A percentile compares a stretch with the other conserved stretches of the same genome.
Conservation (phyloP, 2,797 vertebrate genomes). For the Galagoides demidoff region DNA sequence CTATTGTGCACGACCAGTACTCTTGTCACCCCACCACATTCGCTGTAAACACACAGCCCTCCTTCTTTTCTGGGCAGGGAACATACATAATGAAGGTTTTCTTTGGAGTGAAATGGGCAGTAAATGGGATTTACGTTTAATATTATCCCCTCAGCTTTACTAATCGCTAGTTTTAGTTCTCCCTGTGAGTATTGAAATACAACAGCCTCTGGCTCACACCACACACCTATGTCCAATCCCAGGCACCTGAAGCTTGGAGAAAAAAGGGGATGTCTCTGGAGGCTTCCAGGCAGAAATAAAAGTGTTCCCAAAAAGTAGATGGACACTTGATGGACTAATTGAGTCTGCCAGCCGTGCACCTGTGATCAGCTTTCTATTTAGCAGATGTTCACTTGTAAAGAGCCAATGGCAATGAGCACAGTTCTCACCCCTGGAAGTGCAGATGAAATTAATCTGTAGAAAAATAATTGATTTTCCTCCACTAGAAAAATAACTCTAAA, state of each 20-base stretch:
- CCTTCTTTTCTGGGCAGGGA: slow-evolving; percentile 29
- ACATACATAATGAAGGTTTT: slow-evolving; percentile 31
- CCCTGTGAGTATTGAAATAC: slow-evolving; percentile 52
- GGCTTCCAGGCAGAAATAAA: slow-evolving; percentile 6
- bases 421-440: not conserved
- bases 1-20: not conserved
- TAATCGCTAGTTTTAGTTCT: slow-evolving; percentile 55
- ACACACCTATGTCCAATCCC: slow-evolving; percentile 41
- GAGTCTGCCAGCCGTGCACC: not conserved
- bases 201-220: slow-evolving; percentile 17
- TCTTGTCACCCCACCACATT: not conserved
- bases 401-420: not conserved
- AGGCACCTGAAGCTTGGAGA: slow-evolving; percentile 18
- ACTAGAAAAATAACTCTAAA: not conserved
- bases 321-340: not conserved
- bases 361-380: slow-evolving; percentile 1
- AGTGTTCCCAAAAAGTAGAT: not conserved
- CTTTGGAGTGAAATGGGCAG: slow-evolving; percentile 26
- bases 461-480: not conserved
- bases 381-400: not conserved
- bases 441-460: not conserved
- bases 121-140: slow-evolving; percentile 64
- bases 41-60: not conserved
- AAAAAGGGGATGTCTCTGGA: slow-evolving; percentile 30
- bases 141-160: slow-evolving; percentile 31